phyloP scores from a whole-genome alignment of 2,888 invertebrate species.

The Oasisia sp. region DNA sequence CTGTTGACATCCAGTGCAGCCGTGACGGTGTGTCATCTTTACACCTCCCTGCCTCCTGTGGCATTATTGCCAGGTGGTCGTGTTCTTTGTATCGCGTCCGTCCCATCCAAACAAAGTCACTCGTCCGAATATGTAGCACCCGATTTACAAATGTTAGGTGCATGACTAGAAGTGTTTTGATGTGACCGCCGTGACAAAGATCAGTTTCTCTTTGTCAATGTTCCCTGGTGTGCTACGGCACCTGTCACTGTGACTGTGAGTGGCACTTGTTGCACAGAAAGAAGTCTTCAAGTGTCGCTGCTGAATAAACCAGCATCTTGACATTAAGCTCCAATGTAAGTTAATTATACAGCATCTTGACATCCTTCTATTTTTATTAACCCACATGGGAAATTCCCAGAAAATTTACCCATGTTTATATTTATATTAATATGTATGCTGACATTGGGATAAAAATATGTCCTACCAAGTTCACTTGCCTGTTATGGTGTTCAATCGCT shows the following conservation, averaged over 20 bases:
- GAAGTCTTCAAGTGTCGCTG: neutral
- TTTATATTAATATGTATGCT: neutral
- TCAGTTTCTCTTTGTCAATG: neutral
- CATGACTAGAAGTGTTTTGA: neutral
- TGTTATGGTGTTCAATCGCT: too few species aligned
- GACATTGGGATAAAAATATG: too few species aligned
- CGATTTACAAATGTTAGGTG: neutral
- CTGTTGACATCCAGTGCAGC: neutral
- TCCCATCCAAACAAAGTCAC: neutral
- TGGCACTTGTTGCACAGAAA: neutral
- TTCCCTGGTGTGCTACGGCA: neutral
- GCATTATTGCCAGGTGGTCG: neutral
- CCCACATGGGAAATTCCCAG: neutral
- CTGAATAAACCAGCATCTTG: neutral
- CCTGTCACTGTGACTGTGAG: neutral
- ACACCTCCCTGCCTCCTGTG: neutral
- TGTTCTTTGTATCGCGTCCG: neutral
- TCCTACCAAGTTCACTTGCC: too few species aligned
- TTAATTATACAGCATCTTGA: too few species aligned
- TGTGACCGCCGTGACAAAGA: too few species aligned
- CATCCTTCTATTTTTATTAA: neutral
- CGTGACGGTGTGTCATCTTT: neutral
- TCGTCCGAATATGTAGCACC: neutral
- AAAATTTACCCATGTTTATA: neutral
- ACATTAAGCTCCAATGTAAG: too few species aligned